Evolutionary conservation across 2,888 invertebrate species (phyloP).

Genomic region (Orthosia incerta): DNA sequence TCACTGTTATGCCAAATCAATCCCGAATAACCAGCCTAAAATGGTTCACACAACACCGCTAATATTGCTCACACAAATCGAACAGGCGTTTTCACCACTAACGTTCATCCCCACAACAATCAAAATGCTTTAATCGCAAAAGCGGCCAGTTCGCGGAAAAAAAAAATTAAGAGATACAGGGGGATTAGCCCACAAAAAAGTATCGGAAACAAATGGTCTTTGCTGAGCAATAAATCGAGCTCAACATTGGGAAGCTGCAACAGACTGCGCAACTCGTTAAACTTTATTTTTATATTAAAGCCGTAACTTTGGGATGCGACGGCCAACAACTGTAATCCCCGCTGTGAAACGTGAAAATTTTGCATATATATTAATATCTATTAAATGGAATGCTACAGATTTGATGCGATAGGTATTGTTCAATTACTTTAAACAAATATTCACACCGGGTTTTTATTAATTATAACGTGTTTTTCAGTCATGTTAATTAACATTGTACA

Average conservation of each 20-base stretch:
- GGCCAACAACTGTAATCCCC: conserved; percentile 84
- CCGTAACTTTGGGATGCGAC: conserved; percentile 85
- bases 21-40: not conserved
- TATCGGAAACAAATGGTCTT: conserved; percentile 83
- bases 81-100: conserved; percentile 53
- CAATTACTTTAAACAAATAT: conserved; percentile 17
- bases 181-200: conserved; percentile 80
- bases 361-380: conserved; percentile 70
- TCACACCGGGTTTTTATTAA: not conserved
- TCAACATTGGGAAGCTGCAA: conserved; percentile 85
- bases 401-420: conserved; percentile 24
- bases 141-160: conserved; percentile 56
- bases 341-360: conserved; percentile 79
- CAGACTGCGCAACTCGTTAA: conserved; percentile 87
- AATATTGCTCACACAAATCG: conserved; percentile 52
- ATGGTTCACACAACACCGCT: not conserved
- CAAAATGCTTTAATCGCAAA: conserved; percentile 52
- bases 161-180: conserved; percentile 68
- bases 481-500: not conserved
- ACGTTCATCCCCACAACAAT: conserved; percentile 40
- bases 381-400: conserved; percentile 62
- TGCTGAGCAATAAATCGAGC: conserved; percentile 85
- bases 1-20: not conserved
- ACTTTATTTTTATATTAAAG: conserved; percentile 90
- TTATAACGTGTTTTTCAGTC: not conserved